Evolutionary conservation across 2,888 invertebrate genomes (phyloP).

Genomic region (Ichneumoninae sp.): DNA sequence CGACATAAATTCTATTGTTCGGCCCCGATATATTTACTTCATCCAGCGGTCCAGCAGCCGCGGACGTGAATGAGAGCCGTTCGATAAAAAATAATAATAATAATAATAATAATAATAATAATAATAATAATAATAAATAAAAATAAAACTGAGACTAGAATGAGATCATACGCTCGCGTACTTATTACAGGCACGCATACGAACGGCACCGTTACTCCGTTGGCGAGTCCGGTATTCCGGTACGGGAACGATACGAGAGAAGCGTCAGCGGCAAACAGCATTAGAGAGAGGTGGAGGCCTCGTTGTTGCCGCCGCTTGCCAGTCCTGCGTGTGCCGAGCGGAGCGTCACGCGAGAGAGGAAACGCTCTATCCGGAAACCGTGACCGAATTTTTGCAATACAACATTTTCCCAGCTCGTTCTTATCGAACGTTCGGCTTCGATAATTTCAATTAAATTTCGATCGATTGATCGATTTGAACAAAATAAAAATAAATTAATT

Average conservation of each 20-base stretch:
- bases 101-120: background rate
- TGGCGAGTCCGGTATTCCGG: constrained; percentile 44
- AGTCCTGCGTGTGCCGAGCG: constrained; percentile 54
- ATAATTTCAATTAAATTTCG: no score
- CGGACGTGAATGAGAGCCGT: constrained; percentile 25
- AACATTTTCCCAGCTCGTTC: background rate
- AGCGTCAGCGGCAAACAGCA: constrained; percentile 3
- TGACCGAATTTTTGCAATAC: constrained; percentile 50
- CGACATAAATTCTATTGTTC: background rate
- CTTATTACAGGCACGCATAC: constrained; percentile 45
- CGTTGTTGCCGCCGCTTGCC: constrained; percentile 2
- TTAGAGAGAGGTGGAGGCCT: constrained; percentile 16
- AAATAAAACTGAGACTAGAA: constrained; percentile 1
- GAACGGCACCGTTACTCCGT: constrained; percentile 56
- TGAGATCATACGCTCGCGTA: constrained; percentile 15
- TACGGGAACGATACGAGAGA: constrained; percentile 26
- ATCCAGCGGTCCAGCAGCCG: background rate
- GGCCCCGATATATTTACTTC: background rate
- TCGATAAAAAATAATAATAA: constrained; percentile 8
- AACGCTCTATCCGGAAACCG: constrained; percentile 58
- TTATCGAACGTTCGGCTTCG: background rate
- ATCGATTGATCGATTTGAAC: no score
- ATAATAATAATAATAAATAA: background rate
- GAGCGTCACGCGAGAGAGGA: constrained; percentile 62
- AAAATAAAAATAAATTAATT: no score